phyloP scores from a whole-genome alignment of 1,140 invertebrate species.

The Drosophila pectinifera region DNA sequence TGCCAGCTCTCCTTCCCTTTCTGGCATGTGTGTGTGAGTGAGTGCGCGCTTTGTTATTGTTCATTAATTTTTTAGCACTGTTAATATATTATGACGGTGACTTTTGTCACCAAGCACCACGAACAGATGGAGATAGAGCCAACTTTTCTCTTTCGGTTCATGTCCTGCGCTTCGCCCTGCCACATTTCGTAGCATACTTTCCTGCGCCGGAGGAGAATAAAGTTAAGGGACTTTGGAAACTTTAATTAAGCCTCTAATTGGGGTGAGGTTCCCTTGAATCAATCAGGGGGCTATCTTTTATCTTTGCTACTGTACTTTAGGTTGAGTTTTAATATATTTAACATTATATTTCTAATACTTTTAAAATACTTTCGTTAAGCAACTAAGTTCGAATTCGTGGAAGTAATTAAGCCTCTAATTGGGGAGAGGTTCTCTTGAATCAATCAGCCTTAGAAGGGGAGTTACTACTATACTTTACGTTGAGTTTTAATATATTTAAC shows the following conservation, averaged over 20 bases:
- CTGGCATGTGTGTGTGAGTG: background rate
- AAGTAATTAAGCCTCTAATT: too few relatives aligned
- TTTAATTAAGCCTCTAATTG: constrained; percentile 3
- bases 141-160: background rate
- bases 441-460: too few relatives aligned
- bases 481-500: too few relatives aligned
- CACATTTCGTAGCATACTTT: constrained; percentile 23
- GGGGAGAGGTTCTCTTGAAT: too few relatives aligned
- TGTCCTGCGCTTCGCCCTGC: background rate
- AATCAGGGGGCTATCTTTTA: too few relatives aligned
- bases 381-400: too few relatives aligned
- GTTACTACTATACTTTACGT: too few relatives aligned
- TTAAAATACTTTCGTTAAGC: too few relatives aligned
- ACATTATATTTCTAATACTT: too few relatives aligned
- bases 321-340: too few relatives aligned
- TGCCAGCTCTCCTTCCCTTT: background rate
- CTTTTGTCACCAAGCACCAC: constrained; percentile 24
- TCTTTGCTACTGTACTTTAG: too few relatives aligned
- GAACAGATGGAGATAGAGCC: constrained; percentile 4
- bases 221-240: constrained; percentile 4
- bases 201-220: background rate
- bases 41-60: constrained; percentile 57
- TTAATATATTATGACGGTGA: constrained; percentile 72
- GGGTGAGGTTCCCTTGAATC: too few relatives aligned
- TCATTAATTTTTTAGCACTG: constrained; percentile 77